Evolutionary conservation across 2,113 vertebrate genomes (phyloP).

Genomic region (Notothenia coriiceps): DNA sequence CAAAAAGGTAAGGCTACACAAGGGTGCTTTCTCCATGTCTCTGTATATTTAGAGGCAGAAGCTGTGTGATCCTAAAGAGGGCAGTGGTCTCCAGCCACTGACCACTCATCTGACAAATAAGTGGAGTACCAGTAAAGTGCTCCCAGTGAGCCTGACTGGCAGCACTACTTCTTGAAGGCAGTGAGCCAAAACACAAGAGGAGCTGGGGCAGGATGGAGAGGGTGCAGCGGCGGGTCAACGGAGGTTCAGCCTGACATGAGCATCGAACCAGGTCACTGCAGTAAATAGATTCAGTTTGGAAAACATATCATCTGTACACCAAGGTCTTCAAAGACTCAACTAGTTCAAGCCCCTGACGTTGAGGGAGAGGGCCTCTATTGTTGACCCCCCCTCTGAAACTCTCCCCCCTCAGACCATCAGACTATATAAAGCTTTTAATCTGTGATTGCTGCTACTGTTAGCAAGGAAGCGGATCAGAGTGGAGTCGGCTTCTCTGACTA

Average conservation of each 20-base stretch:
- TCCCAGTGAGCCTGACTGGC: conserved; percentile 15
- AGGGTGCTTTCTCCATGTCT: neutral
- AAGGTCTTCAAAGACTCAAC: too few species aligned
- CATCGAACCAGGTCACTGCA: neutral
- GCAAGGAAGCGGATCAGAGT: neutral
- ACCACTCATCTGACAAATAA: neutral
- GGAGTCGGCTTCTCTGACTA: neutral
- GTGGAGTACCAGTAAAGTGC: conserved; percentile 6
- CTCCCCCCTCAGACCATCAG: too few species aligned
- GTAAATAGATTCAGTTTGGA: neutral
- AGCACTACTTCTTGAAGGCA: neutral
- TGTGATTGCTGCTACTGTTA: too few species aligned
- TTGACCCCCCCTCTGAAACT: too few species aligned
- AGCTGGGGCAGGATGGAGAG: neutral
- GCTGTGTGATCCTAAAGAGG: conserved; percentile 7
- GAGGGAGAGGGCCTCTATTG: too few species aligned
- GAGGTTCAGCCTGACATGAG: conserved; percentile 27
- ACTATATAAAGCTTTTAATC: too few species aligned
- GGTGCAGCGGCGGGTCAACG: conserved; percentile 14
- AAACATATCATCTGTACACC: neutral
- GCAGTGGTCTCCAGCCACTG: neutral
- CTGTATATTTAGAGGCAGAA: neutral
- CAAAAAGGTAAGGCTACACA: too few species aligned
- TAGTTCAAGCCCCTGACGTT: too few species aligned
- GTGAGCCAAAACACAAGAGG: conserved; percentile 34